A percentile compares a stretch with the other conserved stretches of the same genome.
These are phyloP conservation scores for Syritta pipiens DNA, from an alignment of 2,888 invertebrate genomes.

Conservation along the genomic window DNA sequence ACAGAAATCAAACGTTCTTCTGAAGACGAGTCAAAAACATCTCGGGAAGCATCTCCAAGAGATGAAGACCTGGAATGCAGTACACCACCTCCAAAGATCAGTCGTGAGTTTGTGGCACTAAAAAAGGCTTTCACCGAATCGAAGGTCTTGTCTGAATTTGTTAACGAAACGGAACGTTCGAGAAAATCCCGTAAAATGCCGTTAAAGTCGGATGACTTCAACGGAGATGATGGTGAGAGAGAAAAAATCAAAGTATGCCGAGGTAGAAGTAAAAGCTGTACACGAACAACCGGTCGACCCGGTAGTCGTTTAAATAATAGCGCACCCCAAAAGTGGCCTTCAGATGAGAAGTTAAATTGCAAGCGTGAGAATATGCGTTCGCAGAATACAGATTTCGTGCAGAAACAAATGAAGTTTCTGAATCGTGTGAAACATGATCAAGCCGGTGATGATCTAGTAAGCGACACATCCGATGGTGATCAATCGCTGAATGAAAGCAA, in stretches of 20 bases:
- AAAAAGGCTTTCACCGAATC: conserved; percentile 85
- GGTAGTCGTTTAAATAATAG: conserved; percentile 7
- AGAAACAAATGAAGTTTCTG: conserved; percentile 83
- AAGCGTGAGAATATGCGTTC: conserved; percentile 82
- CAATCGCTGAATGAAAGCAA: conserved; percentile 64
- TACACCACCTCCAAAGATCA: conserved; percentile 75
- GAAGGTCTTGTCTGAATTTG: conserved; percentile 83
- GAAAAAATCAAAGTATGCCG: conserved; percentile 68
- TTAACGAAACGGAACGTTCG: conserved; percentile 77
- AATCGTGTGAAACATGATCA: conserved; percentile 79
- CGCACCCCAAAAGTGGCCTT: conserved; percentile 70
- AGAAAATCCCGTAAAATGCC: conserved; percentile 51
- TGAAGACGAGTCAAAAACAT: no score
- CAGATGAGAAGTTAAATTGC: conserved; percentile 70
- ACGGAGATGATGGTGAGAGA: background rate
- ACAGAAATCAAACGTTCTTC: background rate
- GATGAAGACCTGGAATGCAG: conserved; percentile 54
- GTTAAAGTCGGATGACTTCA: conserved; percentile 49
- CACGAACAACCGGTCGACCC: conserved; percentile 35
- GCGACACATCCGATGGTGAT: conserved; percentile 74
- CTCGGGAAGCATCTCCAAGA: background rate
- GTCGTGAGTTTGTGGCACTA: conserved; percentile 83
- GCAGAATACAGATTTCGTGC: conserved; percentile 83
- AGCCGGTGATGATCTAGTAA: conserved; percentile 17
- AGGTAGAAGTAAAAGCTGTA: conserved; percentile 76